Percentiles rank a stretch among this genome's conserved stretches.
phyloP scores from a whole-genome alignment of 1,140 invertebrate species.

The Drosophila lacteicornis region DNA sequence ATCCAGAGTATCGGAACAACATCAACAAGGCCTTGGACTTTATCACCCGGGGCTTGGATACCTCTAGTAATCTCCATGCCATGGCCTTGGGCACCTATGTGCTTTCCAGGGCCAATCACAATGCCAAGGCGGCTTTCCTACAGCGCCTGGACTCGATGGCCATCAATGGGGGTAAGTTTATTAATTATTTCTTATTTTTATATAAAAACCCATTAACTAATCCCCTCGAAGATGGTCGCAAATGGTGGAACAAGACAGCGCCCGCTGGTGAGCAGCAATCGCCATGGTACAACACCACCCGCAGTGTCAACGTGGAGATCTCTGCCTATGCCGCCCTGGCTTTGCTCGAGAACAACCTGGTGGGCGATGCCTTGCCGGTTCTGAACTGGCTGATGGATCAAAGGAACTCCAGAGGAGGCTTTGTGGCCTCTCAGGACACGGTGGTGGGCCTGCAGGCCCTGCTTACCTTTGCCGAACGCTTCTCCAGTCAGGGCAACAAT shows the following conservation, averaged over 20 bases:
- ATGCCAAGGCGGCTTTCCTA: slow-evolving; percentile 79
- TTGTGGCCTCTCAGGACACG: slow-evolving; percentile 90
- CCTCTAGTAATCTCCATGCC: slow-evolving; percentile 90
- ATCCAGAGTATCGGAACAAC: slow-evolving; percentile 87
- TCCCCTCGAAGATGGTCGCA: slow-evolving; percentile 86
- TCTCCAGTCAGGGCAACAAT: slow-evolving; percentile 86
- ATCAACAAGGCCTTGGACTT: slow-evolving; percentile 93
- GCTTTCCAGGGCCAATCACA: slow-evolving; percentile 91
- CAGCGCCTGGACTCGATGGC: slow-evolving; percentile 76
- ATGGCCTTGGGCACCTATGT: slow-evolving; percentile 92
- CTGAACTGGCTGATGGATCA: slow-evolving; percentile 94
- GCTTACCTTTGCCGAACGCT: slow-evolving; percentile 89
- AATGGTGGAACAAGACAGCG: slow-evolving; percentile 90
- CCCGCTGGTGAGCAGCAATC: slow-evolving; percentile 88
- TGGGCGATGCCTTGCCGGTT: slow-evolving; percentile 90
- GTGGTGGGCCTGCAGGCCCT: slow-evolving; percentile 91
- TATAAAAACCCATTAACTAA: neutral
- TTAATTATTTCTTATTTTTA: neutral
- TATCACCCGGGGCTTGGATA: slow-evolving; percentile 90
- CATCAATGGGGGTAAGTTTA: slow-evolving; percentile 55
- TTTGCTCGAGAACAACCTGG: slow-evolving; percentile 88
- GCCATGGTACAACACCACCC: slow-evolving; percentile 89
- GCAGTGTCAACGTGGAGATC: slow-evolving; percentile 94
- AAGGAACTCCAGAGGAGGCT: slow-evolving; percentile 92
- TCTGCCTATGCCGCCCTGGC: slow-evolving; percentile 93